Conservation (phyloP, 2,888 invertebrate species). For the Drosophila siamana region DNA sequence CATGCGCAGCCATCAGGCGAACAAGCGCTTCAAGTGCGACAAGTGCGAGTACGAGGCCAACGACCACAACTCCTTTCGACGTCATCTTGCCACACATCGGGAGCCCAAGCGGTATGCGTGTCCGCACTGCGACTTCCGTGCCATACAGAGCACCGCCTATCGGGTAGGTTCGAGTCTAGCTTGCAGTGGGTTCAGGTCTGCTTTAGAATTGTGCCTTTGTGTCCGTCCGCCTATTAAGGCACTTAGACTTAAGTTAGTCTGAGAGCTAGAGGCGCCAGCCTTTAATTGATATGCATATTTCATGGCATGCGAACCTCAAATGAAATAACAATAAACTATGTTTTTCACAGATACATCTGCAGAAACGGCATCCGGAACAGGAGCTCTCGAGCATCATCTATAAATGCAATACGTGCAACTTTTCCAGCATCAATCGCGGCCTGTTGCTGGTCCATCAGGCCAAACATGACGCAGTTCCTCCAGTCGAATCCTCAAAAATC, state of each 20-base stretch:
- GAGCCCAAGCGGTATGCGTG: constrained; percentile 92
- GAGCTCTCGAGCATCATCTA: constrained; percentile 87
- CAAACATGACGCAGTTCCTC: constrained; percentile 72
- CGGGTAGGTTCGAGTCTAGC: constrained; percentile 85
- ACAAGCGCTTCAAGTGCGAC: constrained; percentile 89
- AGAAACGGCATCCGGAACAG: constrained; percentile 91
- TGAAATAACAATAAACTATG: no score
- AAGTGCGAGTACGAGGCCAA: constrained; percentile 90
- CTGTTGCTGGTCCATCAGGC: constrained; percentile 83
- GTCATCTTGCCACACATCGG: constrained; percentile 91
- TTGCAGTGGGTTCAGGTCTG: not conserved
- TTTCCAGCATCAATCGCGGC: constrained; percentile 83
- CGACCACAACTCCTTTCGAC: constrained; percentile 92
- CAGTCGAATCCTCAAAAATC: constrained; percentile 71
- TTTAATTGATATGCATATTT: no score
- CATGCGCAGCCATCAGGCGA: constrained; percentile 83
- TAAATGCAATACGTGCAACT: constrained; percentile 82
- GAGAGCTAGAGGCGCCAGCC: not conserved
- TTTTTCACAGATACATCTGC: constrained; percentile 88
- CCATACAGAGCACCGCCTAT: constrained; percentile 92
- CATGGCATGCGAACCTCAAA: no score
- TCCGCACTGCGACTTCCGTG: constrained; percentile 91
- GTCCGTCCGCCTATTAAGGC: not conserved
- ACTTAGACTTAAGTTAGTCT: not conserved
- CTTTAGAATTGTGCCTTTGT: not conserved